phyloP scores from a whole-genome alignment of 1,140 invertebrate genomes.

The Neodiprion lecontei region DNA sequence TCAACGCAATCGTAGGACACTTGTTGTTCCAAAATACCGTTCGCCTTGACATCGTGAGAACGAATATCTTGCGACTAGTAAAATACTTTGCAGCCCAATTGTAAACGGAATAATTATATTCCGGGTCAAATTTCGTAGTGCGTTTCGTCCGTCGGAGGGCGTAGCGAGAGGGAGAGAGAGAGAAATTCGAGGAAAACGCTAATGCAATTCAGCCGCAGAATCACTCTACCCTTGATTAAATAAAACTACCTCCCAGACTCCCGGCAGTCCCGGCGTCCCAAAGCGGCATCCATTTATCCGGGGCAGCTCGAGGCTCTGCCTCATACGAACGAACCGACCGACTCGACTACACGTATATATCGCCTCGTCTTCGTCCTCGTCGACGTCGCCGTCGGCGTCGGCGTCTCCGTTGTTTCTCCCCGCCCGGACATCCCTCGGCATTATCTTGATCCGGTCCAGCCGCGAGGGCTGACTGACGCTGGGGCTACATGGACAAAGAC shows the following conservation, averaged over 20 bases:
- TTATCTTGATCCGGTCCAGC: neutral
- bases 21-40: too few species aligned
- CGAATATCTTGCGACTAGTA: too few species aligned
- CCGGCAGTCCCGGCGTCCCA: neutral
- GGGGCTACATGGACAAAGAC: neutral
- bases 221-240: slow-evolving; percentile 2
- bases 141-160: too few species aligned
- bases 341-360: neutral
- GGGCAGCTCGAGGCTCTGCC: neutral
- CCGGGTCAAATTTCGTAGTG: too few species aligned
- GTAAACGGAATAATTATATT: too few species aligned
- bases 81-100: too few species aligned
- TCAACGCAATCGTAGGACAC: too few species aligned
- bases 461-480: neutral
- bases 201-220: slow-evolving; percentile 4
- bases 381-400: neutral
- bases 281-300: slow-evolving; percentile 2
- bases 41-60: too few species aligned
- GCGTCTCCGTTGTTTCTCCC: neutral
- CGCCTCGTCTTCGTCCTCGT: neutral
- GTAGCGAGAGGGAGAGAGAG: neutral
- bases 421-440: neutral
- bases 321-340: too few species aligned
- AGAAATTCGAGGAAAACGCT: neutral
- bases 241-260: slow-evolving; percentile 1